Percentiles rank a stretch among this genome's conserved stretches.
phyloP scores from a whole-genome alignment of 1,140 invertebrate species.

The Vanessa tameamea region DNA sequence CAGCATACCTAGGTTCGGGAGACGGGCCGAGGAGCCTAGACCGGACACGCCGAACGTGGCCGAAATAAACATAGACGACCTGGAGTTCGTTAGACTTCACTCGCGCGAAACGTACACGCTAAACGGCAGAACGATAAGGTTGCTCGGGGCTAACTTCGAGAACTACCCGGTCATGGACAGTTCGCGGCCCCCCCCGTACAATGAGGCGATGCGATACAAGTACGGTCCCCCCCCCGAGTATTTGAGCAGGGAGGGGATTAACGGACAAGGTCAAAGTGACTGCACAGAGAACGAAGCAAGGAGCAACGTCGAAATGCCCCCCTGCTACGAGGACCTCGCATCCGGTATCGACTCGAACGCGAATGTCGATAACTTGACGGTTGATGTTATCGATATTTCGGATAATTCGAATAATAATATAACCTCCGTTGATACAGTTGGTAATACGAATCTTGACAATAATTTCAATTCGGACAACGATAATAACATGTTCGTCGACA shows the following conservation, averaged over 20 bases:
- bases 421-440: constrained; percentile 5
- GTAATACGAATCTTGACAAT: constrained; percentile 11
- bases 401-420: constrained; percentile 23
- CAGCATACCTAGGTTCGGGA: constrained; percentile 59
- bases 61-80: constrained; percentile 60
- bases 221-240: constrained; percentile 82
- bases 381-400: background rate
- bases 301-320: constrained; percentile 70
- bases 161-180: constrained; percentile 68
- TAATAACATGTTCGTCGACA: constrained; percentile 15
- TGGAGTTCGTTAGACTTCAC: constrained; percentile 61
- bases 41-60: constrained; percentile 68
- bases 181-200: constrained; percentile 81
- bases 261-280: constrained; percentile 23
- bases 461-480: constrained; percentile 28
- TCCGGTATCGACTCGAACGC: constrained; percentile 39
- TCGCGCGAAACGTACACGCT: constrained; percentile 69
- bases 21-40: constrained; percentile 40
- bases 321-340: constrained; percentile 62
- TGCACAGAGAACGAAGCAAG: constrained; percentile 49
- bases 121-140: constrained; percentile 69
- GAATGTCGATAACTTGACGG: constrained; percentile 19
- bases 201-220: constrained; percentile 79
- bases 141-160: constrained; percentile 70
- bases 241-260: constrained; percentile 73